phyloP scores from a whole-genome alignment of 2,797 vertebrate species.

The Poeciliopsis turneri region DNA sequence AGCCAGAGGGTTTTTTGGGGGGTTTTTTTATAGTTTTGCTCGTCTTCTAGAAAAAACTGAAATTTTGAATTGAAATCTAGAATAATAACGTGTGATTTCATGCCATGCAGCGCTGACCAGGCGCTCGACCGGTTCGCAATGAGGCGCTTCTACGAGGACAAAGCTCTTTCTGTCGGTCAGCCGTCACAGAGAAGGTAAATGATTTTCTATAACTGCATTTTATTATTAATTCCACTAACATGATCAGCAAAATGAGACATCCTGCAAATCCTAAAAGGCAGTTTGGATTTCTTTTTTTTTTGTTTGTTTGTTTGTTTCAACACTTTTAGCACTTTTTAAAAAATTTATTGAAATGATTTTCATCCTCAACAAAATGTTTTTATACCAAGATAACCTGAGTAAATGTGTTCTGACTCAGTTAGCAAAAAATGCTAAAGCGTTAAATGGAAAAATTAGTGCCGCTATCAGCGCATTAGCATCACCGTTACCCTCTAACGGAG shows the following conservation, averaged over 20 bases:
- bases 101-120: slow-evolving; percentile 86
- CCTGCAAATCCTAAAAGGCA: neutral
- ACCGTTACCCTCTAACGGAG: neutral
- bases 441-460: neutral
- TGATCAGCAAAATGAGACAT: neutral
- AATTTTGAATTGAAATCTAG: neutral
- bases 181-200: slow-evolving; percentile 94
- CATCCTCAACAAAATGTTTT: neutral
- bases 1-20: slow-evolving; percentile 28
- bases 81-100: slow-evolving; percentile 13
- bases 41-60: neutral
- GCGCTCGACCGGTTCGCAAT: slow-evolving; percentile 97
- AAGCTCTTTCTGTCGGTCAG: slow-evolving; percentile 92
- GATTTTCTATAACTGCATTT: neutral
- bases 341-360: neutral
- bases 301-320: neutral
- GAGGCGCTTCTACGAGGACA: slow-evolving; percentile 97
- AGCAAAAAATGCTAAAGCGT: neutral
- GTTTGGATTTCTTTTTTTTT: neutral
- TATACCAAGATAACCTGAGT: neutral
- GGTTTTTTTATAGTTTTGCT: neutral
- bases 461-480: neutral
- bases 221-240: neutral
- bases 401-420: neutral
- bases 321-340: neutral